Percentiles rank a stretch among this genome's conserved stretches.
These are phyloP conservation scores for Eremophila alpestris DNA, from an alignment of 2,797 vertebrate genomes.

Conservation along the genomic window DNA sequence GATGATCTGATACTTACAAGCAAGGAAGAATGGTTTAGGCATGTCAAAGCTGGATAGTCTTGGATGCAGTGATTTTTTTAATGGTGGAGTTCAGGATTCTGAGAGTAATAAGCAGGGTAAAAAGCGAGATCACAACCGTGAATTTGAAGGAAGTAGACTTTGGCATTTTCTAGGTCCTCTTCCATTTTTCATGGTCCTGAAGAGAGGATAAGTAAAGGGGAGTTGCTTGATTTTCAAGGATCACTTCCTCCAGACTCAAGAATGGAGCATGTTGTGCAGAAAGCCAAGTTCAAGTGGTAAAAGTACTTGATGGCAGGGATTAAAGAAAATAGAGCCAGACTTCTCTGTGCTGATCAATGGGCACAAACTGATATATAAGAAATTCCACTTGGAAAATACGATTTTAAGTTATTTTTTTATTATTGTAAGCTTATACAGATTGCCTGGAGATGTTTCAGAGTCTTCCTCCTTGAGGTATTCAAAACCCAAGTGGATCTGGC, in stretches of 20 bases:
- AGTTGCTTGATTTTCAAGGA: neutral
- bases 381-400: neutral
- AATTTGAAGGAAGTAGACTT: neutral
- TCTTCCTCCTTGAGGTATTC: neutral
- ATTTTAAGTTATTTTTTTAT: neutral
- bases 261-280: neutral
- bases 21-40: neutral
- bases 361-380: neutral
- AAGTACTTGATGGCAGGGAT: neutral
- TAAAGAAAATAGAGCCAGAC: neutral
- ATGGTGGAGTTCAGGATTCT: neutral
- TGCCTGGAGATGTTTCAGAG: neutral
- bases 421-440: neutral
- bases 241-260: neutral
- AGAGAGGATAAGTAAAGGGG: neutral
- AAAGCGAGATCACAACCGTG: neutral
- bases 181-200: neutral
- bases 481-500: rapidly evolving
- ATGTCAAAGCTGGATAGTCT: neutral
- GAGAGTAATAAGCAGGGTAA: neutral
- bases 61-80: neutral
- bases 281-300: neutral
- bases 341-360: neutral
- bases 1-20: neutral
- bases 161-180: neutral